These are phyloP conservation scores for Tricholauxania praeusta DNA, from an alignment of 2,888 invertebrate genomes.

Conservation along the genomic window DNA sequence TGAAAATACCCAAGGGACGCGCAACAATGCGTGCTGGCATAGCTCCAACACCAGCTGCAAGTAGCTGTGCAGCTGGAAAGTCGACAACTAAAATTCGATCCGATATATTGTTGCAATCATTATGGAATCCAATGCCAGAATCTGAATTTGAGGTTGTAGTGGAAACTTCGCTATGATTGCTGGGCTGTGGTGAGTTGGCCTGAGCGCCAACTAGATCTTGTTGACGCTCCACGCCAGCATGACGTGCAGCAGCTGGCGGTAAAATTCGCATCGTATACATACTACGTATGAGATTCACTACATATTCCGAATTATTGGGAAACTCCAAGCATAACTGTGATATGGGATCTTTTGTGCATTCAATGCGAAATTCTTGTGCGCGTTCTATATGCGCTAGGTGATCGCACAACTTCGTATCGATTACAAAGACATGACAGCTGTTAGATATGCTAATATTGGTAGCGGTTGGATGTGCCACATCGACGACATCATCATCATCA, in stretches of 20 bases:
- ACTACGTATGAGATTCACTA: conserved; percentile 78
- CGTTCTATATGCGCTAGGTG: conserved; percentile 85
- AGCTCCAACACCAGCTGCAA: conserved; percentile 45
- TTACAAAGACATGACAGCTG: conserved; percentile 95
- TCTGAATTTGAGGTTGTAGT: conserved; percentile 93
- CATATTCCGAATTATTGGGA: conserved; percentile 85
- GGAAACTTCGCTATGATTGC: conserved; percentile 83
- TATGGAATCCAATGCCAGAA: conserved; percentile 94
- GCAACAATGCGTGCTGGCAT: conserved; percentile 36
- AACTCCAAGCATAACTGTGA: conserved; percentile 89
- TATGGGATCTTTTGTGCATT: conserved; percentile 84
- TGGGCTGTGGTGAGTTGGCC: conserved; percentile 87
- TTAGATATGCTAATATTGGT: conserved; percentile 75
- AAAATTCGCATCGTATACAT: conserved; percentile 76
- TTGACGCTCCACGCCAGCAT: conserved; percentile 51
- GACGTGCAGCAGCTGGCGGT: conserved; percentile 59
- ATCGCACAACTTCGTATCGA: conserved; percentile 86
- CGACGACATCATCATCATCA: background rate
- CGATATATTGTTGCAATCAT: conserved; percentile 86
- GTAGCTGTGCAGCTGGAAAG: conserved; percentile 70
- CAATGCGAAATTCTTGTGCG: conserved; percentile 86
- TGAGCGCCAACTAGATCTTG: conserved; percentile 52
- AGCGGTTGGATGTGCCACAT: conserved; percentile 40
- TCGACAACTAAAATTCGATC: conserved; percentile 85
- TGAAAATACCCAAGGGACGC: conserved; percentile 63